A percentile compares a stretch with the other conserved stretches of the same genome.
Evolutionary conservation across 2,888 invertebrate genomes (phyloP).

Genomic region (Beris morrisii): DNA sequence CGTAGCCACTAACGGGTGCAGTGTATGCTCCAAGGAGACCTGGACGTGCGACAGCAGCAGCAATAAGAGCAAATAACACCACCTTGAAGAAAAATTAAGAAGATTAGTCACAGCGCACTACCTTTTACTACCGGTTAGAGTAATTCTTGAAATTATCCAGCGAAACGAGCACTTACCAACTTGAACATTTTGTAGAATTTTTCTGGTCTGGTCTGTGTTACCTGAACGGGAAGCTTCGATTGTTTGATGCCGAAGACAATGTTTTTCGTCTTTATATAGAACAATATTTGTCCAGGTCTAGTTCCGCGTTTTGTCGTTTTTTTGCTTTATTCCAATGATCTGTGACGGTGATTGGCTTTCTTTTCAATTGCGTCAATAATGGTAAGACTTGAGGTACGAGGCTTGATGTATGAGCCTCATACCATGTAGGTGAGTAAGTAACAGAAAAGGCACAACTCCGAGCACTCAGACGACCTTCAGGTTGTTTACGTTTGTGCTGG

Average conservation of each 20-base stretch:
- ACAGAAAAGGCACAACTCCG: too few species aligned
- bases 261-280: conserved; percentile 24
- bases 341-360: too few species aligned
- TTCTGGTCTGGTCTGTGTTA: conserved; percentile 32
- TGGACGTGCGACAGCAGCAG: conserved; percentile 42
- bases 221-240: conserved; percentile 21
- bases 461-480: too few species aligned
- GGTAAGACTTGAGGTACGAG: too few species aligned
- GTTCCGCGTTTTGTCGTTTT: conserved; percentile 15
- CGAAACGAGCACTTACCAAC: conserved; percentile 39
- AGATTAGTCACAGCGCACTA: not conserved
- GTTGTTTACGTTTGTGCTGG: too few species aligned
- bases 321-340: too few species aligned
- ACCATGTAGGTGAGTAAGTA: too few species aligned
- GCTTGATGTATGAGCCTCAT: too few species aligned
- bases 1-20: conserved; percentile 24
- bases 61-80: conserved; percentile 46
- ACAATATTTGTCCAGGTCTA: conserved; percentile 14
- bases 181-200: conserved; percentile 42
- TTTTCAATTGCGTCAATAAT: too few species aligned
- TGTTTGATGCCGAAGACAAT: conserved; percentile 25
- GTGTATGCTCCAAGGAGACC: conserved; percentile 29
- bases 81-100: conserved; percentile 40
- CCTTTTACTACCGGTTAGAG: not conserved
- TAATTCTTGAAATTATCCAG: too few species aligned